These are phyloP conservation scores for Caenorhabditis sulstoni DNA, from an alignment of 2,888 invertebrate genomes.

Conservation along the genomic window DNA sequence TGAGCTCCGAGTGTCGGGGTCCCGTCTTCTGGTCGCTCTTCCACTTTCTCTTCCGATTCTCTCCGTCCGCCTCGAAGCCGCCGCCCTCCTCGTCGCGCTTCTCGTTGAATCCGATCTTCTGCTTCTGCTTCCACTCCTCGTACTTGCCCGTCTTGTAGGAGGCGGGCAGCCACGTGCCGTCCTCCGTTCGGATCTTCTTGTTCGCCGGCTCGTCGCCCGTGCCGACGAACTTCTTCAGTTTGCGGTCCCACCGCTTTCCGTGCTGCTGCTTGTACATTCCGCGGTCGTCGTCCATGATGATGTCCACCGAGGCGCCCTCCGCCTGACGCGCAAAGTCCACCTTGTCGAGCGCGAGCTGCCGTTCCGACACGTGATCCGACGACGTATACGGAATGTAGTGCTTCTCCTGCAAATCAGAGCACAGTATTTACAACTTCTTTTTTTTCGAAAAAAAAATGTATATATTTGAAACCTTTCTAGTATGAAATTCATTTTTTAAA, in stretches of 20 bases:
- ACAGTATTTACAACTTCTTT: too few relatives aligned
- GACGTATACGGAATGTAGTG: constrained; percentile 76
- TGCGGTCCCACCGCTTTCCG: constrained; percentile 87
- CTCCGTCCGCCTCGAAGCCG: constrained; percentile 20
- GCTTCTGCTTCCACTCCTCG: constrained; percentile 80
- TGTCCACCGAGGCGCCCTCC: constrained; percentile 88
- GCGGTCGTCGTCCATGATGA: constrained; percentile 87
- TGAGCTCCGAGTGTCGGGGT: constrained; percentile 63
- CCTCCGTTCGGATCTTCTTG: constrained; percentile 94
- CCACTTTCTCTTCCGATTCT: constrained; percentile 55
- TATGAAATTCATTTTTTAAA: too few relatives aligned
- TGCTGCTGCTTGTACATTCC: constrained; percentile 75
- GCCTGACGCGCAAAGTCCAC: constrained; percentile 88
- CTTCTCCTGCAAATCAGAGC: constrained; percentile 62
- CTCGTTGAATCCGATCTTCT: constrained; percentile 69
- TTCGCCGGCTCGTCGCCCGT: constrained; percentile 81
- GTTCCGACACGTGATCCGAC: constrained; percentile 71
- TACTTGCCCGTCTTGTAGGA: constrained; percentile 89
- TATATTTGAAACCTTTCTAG: too few relatives aligned
- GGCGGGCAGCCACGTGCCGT: constrained; percentile 89
- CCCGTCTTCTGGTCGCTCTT: constrained; percentile 33
- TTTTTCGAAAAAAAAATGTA: too few relatives aligned
- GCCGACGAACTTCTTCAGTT: constrained; percentile 93
- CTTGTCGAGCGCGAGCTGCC: constrained; percentile 71
- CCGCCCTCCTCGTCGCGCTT: constrained; percentile 27